A percentile compares a stretch with the other conserved stretches of the same genome.
These are phyloP conservation scores for Scaptomyza reducta DNA, from an alignment of 2,888 invertebrate species.

Conservation along the genomic window DNA sequence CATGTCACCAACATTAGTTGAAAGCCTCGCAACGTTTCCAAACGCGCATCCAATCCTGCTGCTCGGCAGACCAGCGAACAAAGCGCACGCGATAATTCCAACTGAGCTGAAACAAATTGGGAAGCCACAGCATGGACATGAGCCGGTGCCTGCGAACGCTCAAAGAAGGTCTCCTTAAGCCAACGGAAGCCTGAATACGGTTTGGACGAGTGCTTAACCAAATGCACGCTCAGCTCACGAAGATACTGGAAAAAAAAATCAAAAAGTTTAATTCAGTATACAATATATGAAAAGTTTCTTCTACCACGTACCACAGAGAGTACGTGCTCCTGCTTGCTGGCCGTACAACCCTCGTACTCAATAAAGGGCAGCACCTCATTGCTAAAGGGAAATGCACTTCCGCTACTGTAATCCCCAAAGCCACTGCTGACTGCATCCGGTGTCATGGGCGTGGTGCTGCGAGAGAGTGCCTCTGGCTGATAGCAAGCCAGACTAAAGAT, in stretches of 20 bases:
- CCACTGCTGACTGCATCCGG: slow-evolving; percentile 86
- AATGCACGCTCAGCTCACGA: slow-evolving; percentile 93
- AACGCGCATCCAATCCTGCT: slow-evolving; percentile 88
- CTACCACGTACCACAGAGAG: slow-evolving; percentile 89
- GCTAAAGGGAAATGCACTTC: slow-evolving; percentile 83
- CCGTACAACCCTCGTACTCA: slow-evolving; percentile 93
- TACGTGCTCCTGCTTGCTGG: slow-evolving; percentile 94
- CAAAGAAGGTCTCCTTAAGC: slow-evolving; percentile 84
- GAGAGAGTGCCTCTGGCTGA: slow-evolving; percentile 93
- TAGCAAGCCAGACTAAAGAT: slow-evolving; percentile 92
- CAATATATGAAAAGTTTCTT: too few relatives aligned
- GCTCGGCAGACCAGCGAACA: slow-evolving; percentile 90
- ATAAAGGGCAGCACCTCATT: slow-evolving; percentile 90
- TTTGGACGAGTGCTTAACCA: slow-evolving; percentile 88
- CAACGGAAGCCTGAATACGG: slow-evolving; percentile 84
- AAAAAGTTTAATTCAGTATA: not conserved
- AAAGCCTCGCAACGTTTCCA: slow-evolving; percentile 91
- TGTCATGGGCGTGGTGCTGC: slow-evolving; percentile 93
- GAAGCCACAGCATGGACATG: slow-evolving; percentile 93
- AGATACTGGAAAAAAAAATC: slow-evolving; percentile 87
- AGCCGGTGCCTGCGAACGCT: slow-evolving; percentile 86
- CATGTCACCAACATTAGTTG: slow-evolving; percentile 88
- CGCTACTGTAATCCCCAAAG: slow-evolving; percentile 84
- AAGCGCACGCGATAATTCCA: slow-evolving; percentile 91
- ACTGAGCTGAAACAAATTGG: slow-evolving; percentile 91